Conservation (phyloP, 2,113 vertebrate genomes). For the Butorides virescens region DNA sequence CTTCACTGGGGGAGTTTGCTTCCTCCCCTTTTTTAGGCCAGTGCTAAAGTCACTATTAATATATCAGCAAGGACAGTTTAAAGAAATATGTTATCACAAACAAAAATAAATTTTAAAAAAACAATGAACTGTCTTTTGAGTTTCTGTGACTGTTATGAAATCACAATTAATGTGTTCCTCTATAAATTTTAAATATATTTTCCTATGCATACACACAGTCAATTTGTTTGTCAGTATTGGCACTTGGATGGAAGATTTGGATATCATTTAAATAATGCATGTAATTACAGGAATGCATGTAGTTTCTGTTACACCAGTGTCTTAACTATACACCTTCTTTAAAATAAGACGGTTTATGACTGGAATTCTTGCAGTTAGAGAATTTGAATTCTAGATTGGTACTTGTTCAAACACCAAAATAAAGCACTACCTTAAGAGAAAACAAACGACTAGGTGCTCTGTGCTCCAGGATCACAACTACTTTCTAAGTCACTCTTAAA, state of each 20-base stretch:
- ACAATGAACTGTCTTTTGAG: background rate
- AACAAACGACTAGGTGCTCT: background rate
- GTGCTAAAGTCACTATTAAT: background rate
- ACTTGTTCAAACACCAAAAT: background rate
- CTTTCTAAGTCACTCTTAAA: background rate
- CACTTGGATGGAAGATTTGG: background rate
- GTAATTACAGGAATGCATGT: background rate
- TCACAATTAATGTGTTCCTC: background rate
- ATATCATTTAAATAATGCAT: background rate
- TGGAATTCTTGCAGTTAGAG: background rate
- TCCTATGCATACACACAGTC: background rate
- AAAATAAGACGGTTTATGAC: background rate
- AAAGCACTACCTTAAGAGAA: background rate
- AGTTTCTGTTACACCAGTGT: background rate
- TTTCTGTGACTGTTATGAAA: background rate
- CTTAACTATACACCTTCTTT: background rate
- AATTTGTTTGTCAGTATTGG: background rate
- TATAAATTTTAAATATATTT: background rate
- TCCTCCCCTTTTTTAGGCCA: background rate
- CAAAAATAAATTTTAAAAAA: background rate
- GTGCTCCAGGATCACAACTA: background rate
- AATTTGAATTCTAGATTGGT: background rate
- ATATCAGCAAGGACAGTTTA: background rate
- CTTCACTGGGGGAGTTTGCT: background rate
- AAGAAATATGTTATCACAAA: background rate